These are phyloP conservation scores for Coremacera marginata DNA, from an alignment of 2,888 invertebrate species.

Conservation along the genomic window DNA sequence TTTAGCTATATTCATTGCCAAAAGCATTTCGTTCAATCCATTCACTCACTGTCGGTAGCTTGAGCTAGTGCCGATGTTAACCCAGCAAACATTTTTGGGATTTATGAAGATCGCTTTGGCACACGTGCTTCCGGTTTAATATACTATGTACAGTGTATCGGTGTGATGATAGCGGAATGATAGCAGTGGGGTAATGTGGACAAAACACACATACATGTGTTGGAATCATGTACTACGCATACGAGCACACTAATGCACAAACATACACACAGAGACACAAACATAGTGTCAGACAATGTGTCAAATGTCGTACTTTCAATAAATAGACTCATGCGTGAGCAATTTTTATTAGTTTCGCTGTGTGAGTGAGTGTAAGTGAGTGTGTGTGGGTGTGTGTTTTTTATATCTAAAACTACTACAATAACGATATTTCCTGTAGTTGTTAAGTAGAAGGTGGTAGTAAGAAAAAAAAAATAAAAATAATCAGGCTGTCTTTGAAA, in stretches of 20 bases:
- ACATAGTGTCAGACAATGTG: constrained; percentile 5
- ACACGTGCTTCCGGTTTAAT: constrained; percentile 25
- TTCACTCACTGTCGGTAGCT: background rate
- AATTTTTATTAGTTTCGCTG: background rate
- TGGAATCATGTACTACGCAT: background rate
- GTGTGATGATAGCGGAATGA: no score
- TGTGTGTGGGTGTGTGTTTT: constrained; percentile 1
- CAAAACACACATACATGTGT: background rate
- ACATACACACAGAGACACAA: background rate
- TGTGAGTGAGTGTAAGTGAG: background rate
- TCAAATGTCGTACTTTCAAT: constrained; percentile 12
- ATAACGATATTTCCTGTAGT: background rate
- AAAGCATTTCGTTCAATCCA: background rate
- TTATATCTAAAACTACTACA: background rate
- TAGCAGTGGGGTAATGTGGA: background rate
- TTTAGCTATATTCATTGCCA: background rate
- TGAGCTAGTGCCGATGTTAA: background rate
- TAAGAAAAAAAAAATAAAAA: background rate
- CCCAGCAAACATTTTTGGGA: constrained; percentile 1
- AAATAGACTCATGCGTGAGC: constrained; percentile 26
- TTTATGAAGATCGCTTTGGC: constrained; percentile 14
- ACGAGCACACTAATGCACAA: background rate
- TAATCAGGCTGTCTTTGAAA: background rate
- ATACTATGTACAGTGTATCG: background rate
- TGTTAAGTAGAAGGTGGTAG: background rate